Evolutionary conservation across 2,113 vertebrate species (phyloP).

Genomic region (Calcarius ornatus): DNA sequence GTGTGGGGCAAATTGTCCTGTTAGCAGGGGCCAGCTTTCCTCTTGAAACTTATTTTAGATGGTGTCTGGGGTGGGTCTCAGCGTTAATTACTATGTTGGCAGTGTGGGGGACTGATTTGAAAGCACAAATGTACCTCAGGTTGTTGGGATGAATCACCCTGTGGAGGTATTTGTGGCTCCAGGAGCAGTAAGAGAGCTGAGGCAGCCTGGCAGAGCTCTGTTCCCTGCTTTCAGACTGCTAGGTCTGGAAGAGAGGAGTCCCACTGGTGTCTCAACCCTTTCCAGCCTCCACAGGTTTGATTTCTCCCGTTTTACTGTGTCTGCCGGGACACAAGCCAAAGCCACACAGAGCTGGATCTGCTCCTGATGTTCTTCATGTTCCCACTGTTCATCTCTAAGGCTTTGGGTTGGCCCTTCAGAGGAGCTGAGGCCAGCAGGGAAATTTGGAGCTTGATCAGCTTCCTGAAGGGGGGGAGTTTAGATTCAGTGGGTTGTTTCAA

Average conservation of each 20-base stretch:
- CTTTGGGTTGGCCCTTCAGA: constrained; percentile 27
- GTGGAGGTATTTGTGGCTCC: not conserved
- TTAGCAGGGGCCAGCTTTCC: not conserved
- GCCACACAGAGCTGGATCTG: constrained; percentile 40
- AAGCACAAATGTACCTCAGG: not conserved
- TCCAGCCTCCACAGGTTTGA: constrained; percentile 33
- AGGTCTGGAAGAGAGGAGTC: not conserved
- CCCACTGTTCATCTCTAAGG: constrained; percentile 23
- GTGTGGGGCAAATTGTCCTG: not conserved
- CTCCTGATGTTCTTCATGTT: constrained; percentile 17
- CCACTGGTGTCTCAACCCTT: constrained; percentile 1
- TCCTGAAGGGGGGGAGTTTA: not conserved
- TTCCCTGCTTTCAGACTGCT: not conserved
- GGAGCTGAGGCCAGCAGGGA: constrained; percentile 21
- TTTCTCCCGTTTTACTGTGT: constrained; percentile 14
- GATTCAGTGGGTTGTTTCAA: constrained; percentile 5
- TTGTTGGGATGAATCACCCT: not conserved
- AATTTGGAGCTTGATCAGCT: constrained; percentile 42
- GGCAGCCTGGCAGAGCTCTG: not conserved
- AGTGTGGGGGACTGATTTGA: not conserved
- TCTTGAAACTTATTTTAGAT: not conserved
- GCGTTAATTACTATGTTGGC: not conserved
- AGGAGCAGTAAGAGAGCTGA: not conserved
- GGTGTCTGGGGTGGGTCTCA: fast-evolving
- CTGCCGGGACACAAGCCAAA: constrained; percentile 42